Conservation (phyloP, 2,113 vertebrate species). For the Mirza zaza region DNA sequence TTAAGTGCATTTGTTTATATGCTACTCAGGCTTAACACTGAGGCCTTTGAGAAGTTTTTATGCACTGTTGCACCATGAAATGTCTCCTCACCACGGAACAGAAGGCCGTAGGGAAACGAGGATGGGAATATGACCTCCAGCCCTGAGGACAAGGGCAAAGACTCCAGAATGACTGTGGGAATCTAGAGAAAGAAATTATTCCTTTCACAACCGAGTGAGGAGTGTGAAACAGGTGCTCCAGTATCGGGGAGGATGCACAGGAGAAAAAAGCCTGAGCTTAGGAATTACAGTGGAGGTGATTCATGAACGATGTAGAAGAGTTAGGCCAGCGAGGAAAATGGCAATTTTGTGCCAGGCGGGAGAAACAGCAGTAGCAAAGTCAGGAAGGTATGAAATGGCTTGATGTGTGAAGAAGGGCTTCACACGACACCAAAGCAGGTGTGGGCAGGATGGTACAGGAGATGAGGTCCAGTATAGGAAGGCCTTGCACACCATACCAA, state of each 20-base stretch:
- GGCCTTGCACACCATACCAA: background rate
- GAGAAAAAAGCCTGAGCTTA: background rate
- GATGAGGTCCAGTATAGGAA: rapidly evolving
- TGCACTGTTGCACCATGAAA: background rate
- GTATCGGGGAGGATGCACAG: rapidly evolving
- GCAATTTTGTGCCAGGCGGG: background rate
- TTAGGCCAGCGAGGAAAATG: background rate
- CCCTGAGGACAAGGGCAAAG: background rate
- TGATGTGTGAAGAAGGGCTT: background rate
- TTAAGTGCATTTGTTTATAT: constrained; percentile 41
- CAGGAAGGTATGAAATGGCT: background rate
- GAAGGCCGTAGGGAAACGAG: background rate
- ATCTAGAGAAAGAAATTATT: background rate
- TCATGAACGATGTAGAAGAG: background rate
- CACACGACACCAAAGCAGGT: background rate
- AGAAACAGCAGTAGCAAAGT: background rate
- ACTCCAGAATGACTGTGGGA: background rate
- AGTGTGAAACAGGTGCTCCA: background rate
- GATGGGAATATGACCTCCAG: background rate
- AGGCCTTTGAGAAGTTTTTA: constrained; percentile 5
- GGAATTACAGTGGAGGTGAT: background rate
- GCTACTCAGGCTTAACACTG: background rate
- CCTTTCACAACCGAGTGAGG: background rate
- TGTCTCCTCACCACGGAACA: background rate
- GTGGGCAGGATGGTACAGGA: background rate